Base-by-base conservation (phyloP, 2,888 invertebrate genomes). In the Nemotelus pantherinus region DNA sequence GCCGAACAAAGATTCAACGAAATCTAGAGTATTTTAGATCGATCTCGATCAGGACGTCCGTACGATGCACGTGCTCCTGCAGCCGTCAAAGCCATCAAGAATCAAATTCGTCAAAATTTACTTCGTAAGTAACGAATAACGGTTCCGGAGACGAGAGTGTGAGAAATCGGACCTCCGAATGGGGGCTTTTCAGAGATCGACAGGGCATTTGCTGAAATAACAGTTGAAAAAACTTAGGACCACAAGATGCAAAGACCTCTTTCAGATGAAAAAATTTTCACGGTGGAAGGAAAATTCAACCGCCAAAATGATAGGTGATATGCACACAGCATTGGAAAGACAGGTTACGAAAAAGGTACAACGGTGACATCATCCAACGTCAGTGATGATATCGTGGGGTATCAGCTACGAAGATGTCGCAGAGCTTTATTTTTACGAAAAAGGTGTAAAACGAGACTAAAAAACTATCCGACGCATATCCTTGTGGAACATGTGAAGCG, bases 361-460 rank as follows among this genome's bases (percentile, higher is more conserved):
- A 39, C 39, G 44, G 43, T 45, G 44, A 43, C 58, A 58, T 47
- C 72, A 72, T 41, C 72, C 72, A 1, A 58, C 81, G 9, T 77
- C 79, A 50, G 79, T 82, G 43, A 82, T 82, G 81, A 81, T 82
- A 78, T 81, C 80, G 81, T 81, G 80, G 80, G 80, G 79, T 41
- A 80, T 81, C 41, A 77, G 65, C 2, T 80, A 80, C 53, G 48
- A 80, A 3, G 80, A 77, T 7, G 75, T 78, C 57, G 81, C 79
- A 70, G 41, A 81, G 10, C 77, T 81, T 10, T 79, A 82, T 81
- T 82, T 82, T 77, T 81, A 78, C 55, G 79, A 81, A 72, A 67
- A 79, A 76, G 53, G 53, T 78, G 78, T 81, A 48, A 80, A 82
- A 81, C 25, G 0, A 25, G 25, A 25, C 25, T 25, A 25, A 25